Base-by-base conservation (phyloP, 2,888 invertebrate species). In the Eupithecia subfuscata region DNA sequence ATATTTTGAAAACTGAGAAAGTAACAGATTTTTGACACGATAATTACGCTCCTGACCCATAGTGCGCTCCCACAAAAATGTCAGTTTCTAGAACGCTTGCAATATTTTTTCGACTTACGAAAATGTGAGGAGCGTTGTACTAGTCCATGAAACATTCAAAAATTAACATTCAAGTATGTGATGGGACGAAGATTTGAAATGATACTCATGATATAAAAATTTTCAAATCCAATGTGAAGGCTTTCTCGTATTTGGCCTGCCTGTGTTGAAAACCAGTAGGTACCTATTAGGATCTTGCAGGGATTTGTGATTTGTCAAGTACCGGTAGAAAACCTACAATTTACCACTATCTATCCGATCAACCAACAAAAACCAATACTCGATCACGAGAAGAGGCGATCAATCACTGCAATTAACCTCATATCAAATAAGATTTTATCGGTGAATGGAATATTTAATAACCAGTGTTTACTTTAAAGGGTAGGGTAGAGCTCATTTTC, bases 331-430 rank as follows among this genome's bases (percentile, higher is more conserved):
- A 70, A 63, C 63, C 43, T 45, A 74, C 40, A 45, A 48, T 52
- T 71, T 37, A 65, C 22, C 18, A 56, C 63, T 70, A 76, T 78
- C 72, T 30, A 60, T 72, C 14, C 52, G 70, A 78, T 70, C 76
- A 80, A 82, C 75, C 75, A 79, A 63, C 67, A 52, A 76, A 82
- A 82, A 81, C 75, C 75, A 77, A 82, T 82, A 81, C 70, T 75
- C 80, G 82, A 82, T 73, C 86, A 88, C 83, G 88, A 87, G 86
- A 87, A 85, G 83, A 85, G 82, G 45, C 89, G 85, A 93, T 93
- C 88, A 92, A 94, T 93, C 93, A 93, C 83, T 79, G 84, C 84
- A 86, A 90, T 93, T 92, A 91, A 89, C 88, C 83, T 82, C 83
- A 81, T 84, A 86, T 88, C 84, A 86, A 87, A 84, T 60, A 83